Evolutionary conservation across 2,797 vertebrate species (phyloP).

Genomic region (Eleutherodactylus coqui): DNA sequence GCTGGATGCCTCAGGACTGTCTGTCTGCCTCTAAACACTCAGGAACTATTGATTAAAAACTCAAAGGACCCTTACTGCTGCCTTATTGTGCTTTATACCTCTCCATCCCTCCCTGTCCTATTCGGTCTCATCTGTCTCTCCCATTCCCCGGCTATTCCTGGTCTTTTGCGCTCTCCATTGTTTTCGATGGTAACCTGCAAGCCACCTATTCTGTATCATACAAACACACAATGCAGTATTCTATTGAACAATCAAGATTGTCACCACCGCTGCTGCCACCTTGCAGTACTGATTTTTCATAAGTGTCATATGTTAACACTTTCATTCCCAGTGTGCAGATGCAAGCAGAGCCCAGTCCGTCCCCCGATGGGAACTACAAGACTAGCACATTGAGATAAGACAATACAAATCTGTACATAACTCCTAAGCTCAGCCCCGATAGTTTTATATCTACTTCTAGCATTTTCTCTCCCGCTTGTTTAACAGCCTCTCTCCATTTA

Average conservation of each 20-base stretch:
- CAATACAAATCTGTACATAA: too few relatives aligned
- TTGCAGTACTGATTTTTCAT: constrained; percentile 15
- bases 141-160: background rate
- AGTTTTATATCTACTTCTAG: background rate
- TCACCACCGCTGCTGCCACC: constrained; percentile 1
- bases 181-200: background rate
- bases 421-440: too few relatives aligned
- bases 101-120: constrained; percentile 10
- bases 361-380: background rate
- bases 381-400: background rate
- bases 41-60: constrained; percentile 62
- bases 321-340: background rate
- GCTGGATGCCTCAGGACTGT: constrained; percentile 49
- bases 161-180: background rate
- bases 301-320: constrained; percentile 9
- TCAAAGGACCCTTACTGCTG: constrained; percentile 57
- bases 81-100: constrained; percentile 51
- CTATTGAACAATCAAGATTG: background rate
- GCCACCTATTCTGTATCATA: background rate
- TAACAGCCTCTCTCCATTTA: background rate
- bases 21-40: constrained; percentile 60
- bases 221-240: background rate
- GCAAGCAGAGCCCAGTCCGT: background rate
- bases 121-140: background rate
- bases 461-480: background rate